Base-by-base conservation (phyloP, 1,140 invertebrate species). In the Saccostrea cuccullata region DNA sequence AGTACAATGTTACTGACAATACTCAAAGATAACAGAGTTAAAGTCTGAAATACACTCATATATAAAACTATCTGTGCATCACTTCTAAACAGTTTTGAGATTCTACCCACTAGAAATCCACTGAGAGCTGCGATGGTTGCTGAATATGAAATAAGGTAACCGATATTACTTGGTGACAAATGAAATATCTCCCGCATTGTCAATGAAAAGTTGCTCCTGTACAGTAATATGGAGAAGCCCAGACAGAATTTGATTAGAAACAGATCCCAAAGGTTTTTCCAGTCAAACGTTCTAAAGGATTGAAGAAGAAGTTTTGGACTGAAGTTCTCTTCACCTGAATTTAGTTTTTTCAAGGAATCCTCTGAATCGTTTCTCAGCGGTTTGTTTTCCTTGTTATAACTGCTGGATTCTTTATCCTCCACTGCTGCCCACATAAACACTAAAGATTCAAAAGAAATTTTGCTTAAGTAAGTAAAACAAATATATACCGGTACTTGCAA, bases 141-240 rank as follows among this genome's bases (percentile, higher is more conserved):
- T 86, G 91, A 92, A 85, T 93, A 94, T 40, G 95, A 95, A 64
- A 94, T 95, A 2, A 95, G 77, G 88, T 95, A 95, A n/a, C 95
- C 95, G 60, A 93, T 91, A 11, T 86, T 92, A 83, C 86, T 92
- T 6, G 94, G 93, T 12, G 93, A 91, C n/a, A 92, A 90, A 15
- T 92, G 90, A 90, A 93, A 95, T 83, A 92, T 93, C 55, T 94
- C 87, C 77, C 90, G 89, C 60, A 94, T 85, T 77, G 94, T 90
- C 47, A 94, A 70, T 6, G 92, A 91, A 89, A 94, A 94, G 88
- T 95, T 95, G 58, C 90, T 93, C 47, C 95, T 92, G 82, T 93
- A 95, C 12, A 95, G 85, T 17, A 95, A 88, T 23, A 94, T 91
- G n/a, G 95, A 92, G 82, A 95, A 94, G n/a, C 94, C 94, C 23